Evolutionary conservation across 2,113 vertebrate species (phyloP).

Genomic region (Anarhynchus alexandrinus): DNA sequence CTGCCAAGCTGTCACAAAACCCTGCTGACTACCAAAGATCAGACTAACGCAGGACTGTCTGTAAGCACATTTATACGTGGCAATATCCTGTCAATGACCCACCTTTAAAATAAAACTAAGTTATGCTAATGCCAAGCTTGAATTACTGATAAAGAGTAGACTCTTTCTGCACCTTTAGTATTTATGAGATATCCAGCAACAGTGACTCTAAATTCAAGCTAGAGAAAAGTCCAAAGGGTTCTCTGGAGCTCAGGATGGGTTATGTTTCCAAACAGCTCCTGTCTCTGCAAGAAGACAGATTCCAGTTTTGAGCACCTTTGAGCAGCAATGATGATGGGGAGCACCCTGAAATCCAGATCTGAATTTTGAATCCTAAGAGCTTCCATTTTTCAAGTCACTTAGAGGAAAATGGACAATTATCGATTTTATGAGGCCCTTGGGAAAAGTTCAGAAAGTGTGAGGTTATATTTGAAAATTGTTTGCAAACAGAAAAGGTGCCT

Average conservation of each 20-base stretch:
- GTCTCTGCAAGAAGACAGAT: neutral
- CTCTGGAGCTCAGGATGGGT: neutral
- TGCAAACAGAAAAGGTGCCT: slow-evolving; percentile 73
- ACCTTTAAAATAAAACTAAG: neutral
- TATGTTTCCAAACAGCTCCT: neutral
- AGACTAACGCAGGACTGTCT: fast-evolving
- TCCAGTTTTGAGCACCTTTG: neutral
- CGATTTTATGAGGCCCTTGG: slow-evolving; percentile 65
- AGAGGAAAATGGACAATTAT: slow-evolving; percentile 65
- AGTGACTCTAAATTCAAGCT: neutral
- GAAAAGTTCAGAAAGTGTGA: slow-evolving; percentile 69
- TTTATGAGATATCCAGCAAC: neutral
- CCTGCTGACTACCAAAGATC: neutral
- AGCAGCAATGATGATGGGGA: neutral
- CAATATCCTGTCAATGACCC: neutral
- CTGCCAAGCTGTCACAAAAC: neutral
- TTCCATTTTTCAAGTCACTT: slow-evolving; percentile 39
- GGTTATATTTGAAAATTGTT: slow-evolving; percentile 76
- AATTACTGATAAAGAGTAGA: neutral
- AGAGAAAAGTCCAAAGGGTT: neutral
- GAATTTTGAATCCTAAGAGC: slow-evolving; percentile 18
- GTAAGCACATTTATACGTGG: neutral
- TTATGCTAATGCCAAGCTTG: neutral
- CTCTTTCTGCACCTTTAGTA: neutral
- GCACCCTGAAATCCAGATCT: slow-evolving; percentile 19